Evolutionary conservation across 2,797 vertebrate genomes (phyloP).

Genomic region (Apogon talboti): DNA sequence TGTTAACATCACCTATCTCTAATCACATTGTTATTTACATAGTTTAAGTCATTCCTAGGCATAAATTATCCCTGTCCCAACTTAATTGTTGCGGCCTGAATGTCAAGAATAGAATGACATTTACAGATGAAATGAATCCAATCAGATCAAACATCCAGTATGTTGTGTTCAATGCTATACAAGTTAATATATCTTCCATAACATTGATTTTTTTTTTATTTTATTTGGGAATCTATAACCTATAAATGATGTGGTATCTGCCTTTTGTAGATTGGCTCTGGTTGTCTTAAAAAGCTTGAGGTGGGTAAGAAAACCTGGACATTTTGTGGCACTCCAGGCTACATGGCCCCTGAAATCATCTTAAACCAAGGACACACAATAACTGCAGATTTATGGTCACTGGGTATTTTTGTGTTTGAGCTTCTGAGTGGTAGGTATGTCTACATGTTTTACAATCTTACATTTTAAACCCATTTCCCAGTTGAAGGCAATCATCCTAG

Average conservation of each 20-base stretch:
- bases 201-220: no score
- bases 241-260: neutral
- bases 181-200: no score
- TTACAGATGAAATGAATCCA: no score
- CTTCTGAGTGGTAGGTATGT: conserved; percentile 82
- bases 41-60: no score
- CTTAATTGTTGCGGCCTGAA: no score
- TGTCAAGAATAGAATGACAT: no score
- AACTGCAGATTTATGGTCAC: conserved; percentile 82
- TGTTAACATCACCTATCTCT: no score
- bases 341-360: conserved; percentile 86
- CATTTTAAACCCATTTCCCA: conserved; percentile 10
- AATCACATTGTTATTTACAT: no score
- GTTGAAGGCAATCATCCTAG: conserved; percentile 4
- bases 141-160: no score
- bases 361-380: conserved; percentile 78
- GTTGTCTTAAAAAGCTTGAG: conserved; percentile 80
- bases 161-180: no score
- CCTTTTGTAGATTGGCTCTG: conserved; percentile 76
- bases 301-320: conserved; percentile 84
- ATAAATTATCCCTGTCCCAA: no score
- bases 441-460: neutral
- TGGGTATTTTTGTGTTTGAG: conserved; percentile 85
- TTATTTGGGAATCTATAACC: no score
- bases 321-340: conserved; percentile 83